Evolutionary conservation across 2,888 invertebrate species (phyloP), one percentile per base, ranked within the genome.

Genomic region (Zaprionus obscuricornis): DNA sequence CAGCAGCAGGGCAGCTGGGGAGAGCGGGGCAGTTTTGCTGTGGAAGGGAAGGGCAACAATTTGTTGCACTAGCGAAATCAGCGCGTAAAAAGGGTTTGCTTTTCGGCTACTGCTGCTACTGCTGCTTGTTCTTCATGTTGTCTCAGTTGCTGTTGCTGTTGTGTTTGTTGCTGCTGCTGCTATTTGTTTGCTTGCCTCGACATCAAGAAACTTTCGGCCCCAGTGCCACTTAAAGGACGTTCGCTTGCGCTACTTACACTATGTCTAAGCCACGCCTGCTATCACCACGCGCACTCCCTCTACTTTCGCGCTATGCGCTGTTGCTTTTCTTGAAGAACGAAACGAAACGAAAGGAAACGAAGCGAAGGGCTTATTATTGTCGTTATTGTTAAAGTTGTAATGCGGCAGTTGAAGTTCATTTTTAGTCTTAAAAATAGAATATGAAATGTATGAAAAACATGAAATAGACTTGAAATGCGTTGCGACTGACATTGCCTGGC

Each of bases 361-460:
- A 26, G 45, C 6, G 40, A 22, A 26, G 34, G 52, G 60, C 74
- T 79, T 77, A 81, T 79, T 84, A 79, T 76, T 65, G 74, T 79
- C 63, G 74, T 68, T 78, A 77, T 84, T 84, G 67, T 67, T 66
- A 60, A 72, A 72, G 76, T 56, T 56, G 42, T 45, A 39, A 33
- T 55, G 68, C 45, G 51, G 47, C 39, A 52, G 52, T 57, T 54
- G 54, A 55, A 78, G 74, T 78, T 81, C 74, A 84, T 81, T 84
- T 76, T 69, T 66, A 66, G 62, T 74, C n/a, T n/a, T n/a, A n/a
- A n/a, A 78, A 83, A 83, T 79, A 77, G 83, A 83, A 79, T 79
- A 78, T 76, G 73, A 84, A 84, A 84, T 84, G 69, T 72, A 55
- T 55, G 58, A 47, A 56, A 27, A 24, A 59, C 57, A 56, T 55